These are phyloP conservation scores for Urocolius indicus DNA, from an alignment of 2,113 vertebrate genomes.

Conservation along the genomic window DNA sequence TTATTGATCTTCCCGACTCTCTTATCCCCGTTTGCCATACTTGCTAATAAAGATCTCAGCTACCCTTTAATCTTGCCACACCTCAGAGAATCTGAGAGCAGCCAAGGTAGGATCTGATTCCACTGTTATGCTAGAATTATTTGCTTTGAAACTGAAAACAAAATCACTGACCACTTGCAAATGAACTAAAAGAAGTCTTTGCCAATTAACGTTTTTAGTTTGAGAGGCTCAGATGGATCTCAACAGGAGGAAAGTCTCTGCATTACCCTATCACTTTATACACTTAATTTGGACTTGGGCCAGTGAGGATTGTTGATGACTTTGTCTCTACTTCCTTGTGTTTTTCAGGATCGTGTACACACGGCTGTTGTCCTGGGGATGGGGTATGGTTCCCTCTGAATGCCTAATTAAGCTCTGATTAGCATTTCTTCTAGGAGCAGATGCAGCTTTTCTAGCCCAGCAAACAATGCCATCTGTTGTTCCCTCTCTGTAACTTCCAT, in stretches of 20 bases:
- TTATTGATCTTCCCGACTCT: background rate
- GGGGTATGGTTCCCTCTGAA: slow-evolving; percentile 21
- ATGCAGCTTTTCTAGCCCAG: slow-evolving; percentile 61
- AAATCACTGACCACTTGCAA: background rate
- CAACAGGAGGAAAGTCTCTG: background rate
- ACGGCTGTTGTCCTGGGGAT: slow-evolving; percentile 6
- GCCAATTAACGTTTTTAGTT: background rate
- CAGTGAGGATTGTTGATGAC: slow-evolving; percentile 5
- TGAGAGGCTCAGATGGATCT: background rate
- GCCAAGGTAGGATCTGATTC: background rate
- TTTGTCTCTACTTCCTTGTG: slow-evolving; percentile 7
- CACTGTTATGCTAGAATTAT: background rate
- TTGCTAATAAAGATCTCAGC: background rate
- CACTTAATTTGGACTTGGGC: background rate
- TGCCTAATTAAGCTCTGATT: slow-evolving; percentile 57
- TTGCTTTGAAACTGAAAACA: slow-evolving; percentile 18
- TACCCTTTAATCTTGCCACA: slow-evolving; percentile 24
- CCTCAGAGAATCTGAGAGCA: background rate
- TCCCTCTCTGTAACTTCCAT: slow-evolving; percentile 49
- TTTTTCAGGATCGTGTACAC: slow-evolving; percentile 20
- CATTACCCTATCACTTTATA: background rate
- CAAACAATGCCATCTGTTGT: slow-evolving; percentile 67
- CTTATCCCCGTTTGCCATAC: background rate
- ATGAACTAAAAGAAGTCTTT: background rate
- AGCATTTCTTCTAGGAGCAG: slow-evolving; percentile 70